Percentiles rank a stretch among this genome's conserved stretches.
Conservation (phyloP, 2,797 vertebrate genomes). For the Halcyon chelicuti region DNA sequence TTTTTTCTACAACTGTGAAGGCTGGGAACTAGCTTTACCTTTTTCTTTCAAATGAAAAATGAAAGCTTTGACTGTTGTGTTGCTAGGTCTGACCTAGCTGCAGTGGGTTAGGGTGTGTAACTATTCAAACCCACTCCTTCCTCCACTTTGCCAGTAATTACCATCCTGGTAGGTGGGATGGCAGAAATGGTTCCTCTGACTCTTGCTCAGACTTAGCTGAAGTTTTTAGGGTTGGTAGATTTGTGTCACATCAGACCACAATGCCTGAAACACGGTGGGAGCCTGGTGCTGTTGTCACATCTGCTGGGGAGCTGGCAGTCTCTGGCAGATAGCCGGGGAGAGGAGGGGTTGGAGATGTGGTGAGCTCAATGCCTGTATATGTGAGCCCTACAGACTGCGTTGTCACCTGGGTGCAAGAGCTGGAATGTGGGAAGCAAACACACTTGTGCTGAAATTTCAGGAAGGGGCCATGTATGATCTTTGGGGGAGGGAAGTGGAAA, state of each 20-base stretch:
- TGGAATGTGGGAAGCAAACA: background rate
- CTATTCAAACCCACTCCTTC: conserved; percentile 11
- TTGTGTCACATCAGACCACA: background rate
- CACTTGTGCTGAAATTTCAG: fast-evolving
- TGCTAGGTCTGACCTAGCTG: background rate
- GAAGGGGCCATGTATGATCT: background rate
- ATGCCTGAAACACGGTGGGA: fast-evolving
- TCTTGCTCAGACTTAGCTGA: background rate
- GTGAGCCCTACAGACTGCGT: background rate
- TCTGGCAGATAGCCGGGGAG: background rate
- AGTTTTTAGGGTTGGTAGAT: background rate
- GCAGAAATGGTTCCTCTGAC: background rate
- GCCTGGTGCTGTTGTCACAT: background rate
- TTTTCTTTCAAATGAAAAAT: conserved; percentile 28
- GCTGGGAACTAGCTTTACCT: background rate
- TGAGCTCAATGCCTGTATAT: fast-evolving
- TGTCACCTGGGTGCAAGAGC: background rate
- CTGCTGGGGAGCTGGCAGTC: background rate
- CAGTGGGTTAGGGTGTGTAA: background rate
- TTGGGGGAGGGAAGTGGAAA: background rate
- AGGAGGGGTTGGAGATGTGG: fast-evolving
- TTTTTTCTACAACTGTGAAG: background rate
- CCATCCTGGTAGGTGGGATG: background rate
- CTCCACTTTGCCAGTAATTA: background rate
- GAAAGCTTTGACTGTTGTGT: background rate